These are phyloP conservation scores for Troides oblongomaculatus DNA, from an alignment of 2,888 invertebrate species.

Conservation along the genomic window DNA sequence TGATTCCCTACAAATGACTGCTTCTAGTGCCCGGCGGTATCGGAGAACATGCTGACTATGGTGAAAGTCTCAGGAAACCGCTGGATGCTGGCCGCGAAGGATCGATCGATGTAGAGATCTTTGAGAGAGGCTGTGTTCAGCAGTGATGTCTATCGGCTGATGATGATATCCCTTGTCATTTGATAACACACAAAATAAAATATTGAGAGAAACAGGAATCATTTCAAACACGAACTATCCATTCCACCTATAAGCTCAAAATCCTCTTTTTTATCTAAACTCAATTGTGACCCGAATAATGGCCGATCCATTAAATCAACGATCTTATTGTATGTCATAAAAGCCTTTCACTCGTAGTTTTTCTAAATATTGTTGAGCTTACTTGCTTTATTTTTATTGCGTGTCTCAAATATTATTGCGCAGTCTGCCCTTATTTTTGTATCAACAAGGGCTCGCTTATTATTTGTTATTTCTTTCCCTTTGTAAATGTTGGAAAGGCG, in stretches of 20 bases:
- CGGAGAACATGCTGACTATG: no score
- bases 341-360: constrained; percentile 13
- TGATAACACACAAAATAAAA: constrained; percentile 3
- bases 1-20: no score
- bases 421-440: constrained; percentile 8
- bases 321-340: constrained; percentile 22
- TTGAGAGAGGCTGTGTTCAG: no score
- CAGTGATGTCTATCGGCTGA: no score
- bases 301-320: constrained; percentile 29
- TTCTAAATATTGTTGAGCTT: constrained; percentile 20
- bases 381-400: constrained; percentile 19
- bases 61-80: no score
- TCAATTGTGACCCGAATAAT: constrained; percentile 26
- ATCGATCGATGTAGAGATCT: no score
- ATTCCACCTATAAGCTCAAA: constrained; percentile 15
- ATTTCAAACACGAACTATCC: constrained; percentile 19
- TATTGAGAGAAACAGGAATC: constrained; percentile 13
- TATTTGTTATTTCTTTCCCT: constrained; percentile 6
- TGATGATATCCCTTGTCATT: neutral
- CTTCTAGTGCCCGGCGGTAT: no score
- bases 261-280: constrained; percentile 27
- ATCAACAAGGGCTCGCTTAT: constrained; percentile 1
- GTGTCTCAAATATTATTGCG: constrained; percentile 19
- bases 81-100: no score
- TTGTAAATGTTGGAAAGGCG: neutral